Base-by-base conservation (phyloP, 2,888 invertebrate species). In the Gisinianus flammeolus region DNA sequence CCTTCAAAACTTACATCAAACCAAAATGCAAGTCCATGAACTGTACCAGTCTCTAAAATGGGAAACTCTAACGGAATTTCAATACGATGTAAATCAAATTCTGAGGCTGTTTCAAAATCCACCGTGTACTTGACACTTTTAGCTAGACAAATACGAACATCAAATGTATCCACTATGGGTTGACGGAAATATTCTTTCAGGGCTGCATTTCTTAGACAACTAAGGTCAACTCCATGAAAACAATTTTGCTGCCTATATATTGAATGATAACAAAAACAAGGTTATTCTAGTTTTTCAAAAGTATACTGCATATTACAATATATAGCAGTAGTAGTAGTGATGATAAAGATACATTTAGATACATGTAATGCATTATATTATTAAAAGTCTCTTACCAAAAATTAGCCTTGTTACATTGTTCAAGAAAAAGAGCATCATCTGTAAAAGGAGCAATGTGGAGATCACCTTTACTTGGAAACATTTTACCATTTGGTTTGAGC, bases 1-100 rank as follows among this genome's bases (percentile, higher is more conserved):
- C 98, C 98, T 79, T 94, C 92, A 88, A 99, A 98, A 83, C 97
- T 93, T 30, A 98, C 98, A 88, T 99, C 98, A 87, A 99, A 99
- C 98, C 99, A 99, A 89, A 99, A 98, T 24, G 98, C 98, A 85
- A 94, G 90, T 79, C 90, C 90, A 85, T 91, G 90, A 10, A 90
- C 86, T 78, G 88, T 87, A 54, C 89, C 89, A 16, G 90, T 87
- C 87, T 96, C 95, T 85, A 94, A 90, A 85, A 97, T 90, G 85
- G 94, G 94, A 89, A 97, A 98, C 87, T 95, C 93, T 81, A 98
- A 91, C 67, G 98, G 97, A 85, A 99, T 95, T 88, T 96, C 94
- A 87, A 99, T 98, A 86, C 92, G 91, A 88, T 98, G 96, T 85
- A 99, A 90, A 88, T 98, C 97, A 85, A 93, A 92, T 89, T 98